These are phyloP conservation scores for Desmodus rotundus DNA, from an alignment of 2,113 vertebrate genomes.

Conservation along the genomic window DNA sequence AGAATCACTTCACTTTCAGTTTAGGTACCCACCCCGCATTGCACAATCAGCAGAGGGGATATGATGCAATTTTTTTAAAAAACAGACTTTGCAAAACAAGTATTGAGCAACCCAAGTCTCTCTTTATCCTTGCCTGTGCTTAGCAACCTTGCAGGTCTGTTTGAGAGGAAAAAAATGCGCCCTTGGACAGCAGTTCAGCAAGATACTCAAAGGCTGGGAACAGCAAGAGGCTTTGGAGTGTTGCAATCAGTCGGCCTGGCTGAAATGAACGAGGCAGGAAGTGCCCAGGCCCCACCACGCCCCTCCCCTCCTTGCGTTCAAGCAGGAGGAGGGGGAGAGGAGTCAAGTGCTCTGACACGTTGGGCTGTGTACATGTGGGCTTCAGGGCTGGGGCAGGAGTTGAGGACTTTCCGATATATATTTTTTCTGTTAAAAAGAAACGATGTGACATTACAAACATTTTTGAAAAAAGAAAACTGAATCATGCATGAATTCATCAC, in stretches of 20 bases:
- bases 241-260: neutral
- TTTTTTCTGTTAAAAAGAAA: neutral
- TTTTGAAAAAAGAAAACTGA: neutral
- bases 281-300: neutral
- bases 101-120: conserved; percentile 75
- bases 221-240: conserved; percentile 38
- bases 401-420: neutral
- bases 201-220: conserved; percentile 47
- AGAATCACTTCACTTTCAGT: conserved; percentile 73
- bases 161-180: conserved; percentile 65
- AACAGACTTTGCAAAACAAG: conserved; percentile 77
- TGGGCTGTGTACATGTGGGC: neutral
- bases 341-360: neutral
- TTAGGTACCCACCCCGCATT: conserved; percentile 75
- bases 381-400: neutral
- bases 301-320: too few species aligned
- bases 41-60: conserved; percentile 74
- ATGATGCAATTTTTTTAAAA: conserved; percentile 76
- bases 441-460: neutral
- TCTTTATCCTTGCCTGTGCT: conserved; percentile 71
- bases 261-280: conserved; percentile 17
- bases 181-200: conserved; percentile 70
- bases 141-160: conserved; percentile 75
- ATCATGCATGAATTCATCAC: neutral
- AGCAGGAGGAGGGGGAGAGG: neutral